phyloP scores from a whole-genome alignment of 2,113 vertebrate species.

The Blennius ocellaris region DNA sequence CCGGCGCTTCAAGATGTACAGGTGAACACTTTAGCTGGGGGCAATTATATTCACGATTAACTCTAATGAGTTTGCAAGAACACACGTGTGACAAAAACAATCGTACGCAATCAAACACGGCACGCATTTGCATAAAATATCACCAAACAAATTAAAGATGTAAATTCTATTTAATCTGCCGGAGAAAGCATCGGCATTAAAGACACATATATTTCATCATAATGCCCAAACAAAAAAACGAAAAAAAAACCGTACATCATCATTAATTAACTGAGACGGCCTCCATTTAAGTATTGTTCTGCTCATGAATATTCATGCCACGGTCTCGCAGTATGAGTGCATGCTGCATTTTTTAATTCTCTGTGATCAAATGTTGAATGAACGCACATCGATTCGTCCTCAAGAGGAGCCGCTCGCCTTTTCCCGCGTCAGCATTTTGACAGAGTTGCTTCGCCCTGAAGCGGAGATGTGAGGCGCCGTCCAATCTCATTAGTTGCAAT shows the following conservation, averaged over 20 bases:
- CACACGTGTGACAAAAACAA: slow-evolving; percentile 8
- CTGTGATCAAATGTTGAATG: slow-evolving; percentile 9
- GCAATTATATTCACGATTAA: slow-evolving; percentile 10
- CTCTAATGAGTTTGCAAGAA: slow-evolving; percentile 22
- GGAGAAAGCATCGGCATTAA: neutral
- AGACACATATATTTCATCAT: slow-evolving; percentile 33
- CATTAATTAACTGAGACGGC: slow-evolving; percentile 48
- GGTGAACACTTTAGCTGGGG: neutral
- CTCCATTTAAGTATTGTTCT: neutral
- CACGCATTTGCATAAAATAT: slow-evolving; percentile 64
- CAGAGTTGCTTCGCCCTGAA: slow-evolving; percentile 25
- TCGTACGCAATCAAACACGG: neutral
- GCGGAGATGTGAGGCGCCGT: neutral
- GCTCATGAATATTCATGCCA: slow-evolving; percentile 49
- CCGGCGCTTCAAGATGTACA: too few relatives aligned
- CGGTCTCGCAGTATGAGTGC: neutral
- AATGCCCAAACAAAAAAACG: slow-evolving; percentile 40
- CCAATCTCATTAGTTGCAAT: slow-evolving; percentile 56
- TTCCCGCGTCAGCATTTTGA: slow-evolving; percentile 46
- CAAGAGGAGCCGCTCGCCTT: slow-evolving; percentile 19
- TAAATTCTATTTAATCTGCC: slow-evolving; percentile 61
- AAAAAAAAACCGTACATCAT: slow-evolving; percentile 23
- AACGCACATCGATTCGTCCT: slow-evolving; percentile 2
- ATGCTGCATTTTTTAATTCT: slow-evolving; percentile 12
- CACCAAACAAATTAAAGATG: slow-evolving; percentile 67